Conservation (phyloP, 2,797 vertebrate genomes). For the Limnodromus scolopaceus region DNA sequence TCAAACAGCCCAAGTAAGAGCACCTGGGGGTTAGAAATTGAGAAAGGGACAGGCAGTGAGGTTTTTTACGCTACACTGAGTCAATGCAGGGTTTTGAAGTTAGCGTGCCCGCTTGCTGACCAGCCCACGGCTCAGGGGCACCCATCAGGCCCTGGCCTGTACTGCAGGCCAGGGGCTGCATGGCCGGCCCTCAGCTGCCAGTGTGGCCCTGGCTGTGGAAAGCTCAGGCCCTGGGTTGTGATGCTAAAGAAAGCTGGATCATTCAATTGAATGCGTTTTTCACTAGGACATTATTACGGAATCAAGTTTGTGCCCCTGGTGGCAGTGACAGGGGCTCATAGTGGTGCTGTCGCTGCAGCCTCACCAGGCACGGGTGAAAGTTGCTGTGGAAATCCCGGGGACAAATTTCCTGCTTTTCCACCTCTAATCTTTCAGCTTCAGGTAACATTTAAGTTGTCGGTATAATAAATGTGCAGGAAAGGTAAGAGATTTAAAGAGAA, state of each 20-base stretch:
- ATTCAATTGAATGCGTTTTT: not conserved
- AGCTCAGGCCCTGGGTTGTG: not conserved
- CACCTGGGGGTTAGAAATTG: not conserved
- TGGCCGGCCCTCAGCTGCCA: not conserved
- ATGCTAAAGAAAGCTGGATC: not conserved
- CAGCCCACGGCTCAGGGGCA: not conserved
- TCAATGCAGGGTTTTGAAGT: not conserved
- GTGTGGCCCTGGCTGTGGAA: too few relatives aligned
- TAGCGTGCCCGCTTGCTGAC: not conserved
- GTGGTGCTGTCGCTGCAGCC: not conserved
- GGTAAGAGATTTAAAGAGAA: not conserved
- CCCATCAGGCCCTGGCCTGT: rapidly evolving
- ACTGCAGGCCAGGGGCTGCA: rapidly evolving
- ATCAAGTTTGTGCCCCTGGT: not conserved
- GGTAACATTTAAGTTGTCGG: not conserved
- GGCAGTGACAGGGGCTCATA: not conserved
- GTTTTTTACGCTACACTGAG: not conserved
- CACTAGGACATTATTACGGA: not conserved
- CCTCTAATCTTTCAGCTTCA: not conserved
- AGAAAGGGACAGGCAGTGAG: not conserved
- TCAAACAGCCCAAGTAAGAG: not conserved
- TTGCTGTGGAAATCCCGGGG: not conserved
- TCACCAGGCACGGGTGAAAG: not conserved
- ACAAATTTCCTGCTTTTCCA: not conserved
- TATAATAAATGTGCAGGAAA: not conserved